Conservation (phyloP, 2,888 invertebrate species). For the Phyllotreta cruciferae region DNA sequence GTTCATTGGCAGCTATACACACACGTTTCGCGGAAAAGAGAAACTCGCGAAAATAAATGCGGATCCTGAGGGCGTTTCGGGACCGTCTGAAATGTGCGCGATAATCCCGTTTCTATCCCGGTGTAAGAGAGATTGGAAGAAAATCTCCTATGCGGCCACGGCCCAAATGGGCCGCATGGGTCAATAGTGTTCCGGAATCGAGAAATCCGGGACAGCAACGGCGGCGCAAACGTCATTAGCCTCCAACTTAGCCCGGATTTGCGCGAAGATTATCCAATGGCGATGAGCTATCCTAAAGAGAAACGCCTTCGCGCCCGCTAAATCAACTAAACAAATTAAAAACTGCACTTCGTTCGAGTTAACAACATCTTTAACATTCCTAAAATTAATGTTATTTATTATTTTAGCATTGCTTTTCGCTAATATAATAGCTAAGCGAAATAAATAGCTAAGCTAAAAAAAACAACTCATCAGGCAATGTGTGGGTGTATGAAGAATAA, state of each 20-base stretch:
- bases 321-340: slow-evolving; percentile 29
- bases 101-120: slow-evolving; percentile 38
- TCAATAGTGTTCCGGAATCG: slow-evolving; percentile 56
- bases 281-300: slow-evolving; percentile 55
- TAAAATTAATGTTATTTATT: too few relatives aligned
- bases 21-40: neutral
- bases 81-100: slow-evolving; percentile 35
- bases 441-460: neutral
- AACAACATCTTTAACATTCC: too few relatives aligned
- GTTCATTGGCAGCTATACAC: neutral
- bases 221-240: slow-evolving; percentile 58
- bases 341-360: too few relatives aligned
- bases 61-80: slow-evolving; percentile 20
- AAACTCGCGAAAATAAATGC: neutral
- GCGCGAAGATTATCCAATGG: slow-evolving; percentile 62
- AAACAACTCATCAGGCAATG: neutral
- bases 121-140: slow-evolving; percentile 49
- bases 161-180: slow-evolving; percentile 45
- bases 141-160: slow-evolving; percentile 50
- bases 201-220: slow-evolving; percentile 49
- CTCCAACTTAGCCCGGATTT: slow-evolving; percentile 59
- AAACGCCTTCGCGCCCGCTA: slow-evolving; percentile 50
- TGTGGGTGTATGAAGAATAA: too few relatives aligned
- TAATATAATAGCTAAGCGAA: too few relatives aligned
- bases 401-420: too few relatives aligned